Base-by-base conservation (phyloP, 2,888 invertebrate genomes). In the Meliscaeva auricollis region DNA sequence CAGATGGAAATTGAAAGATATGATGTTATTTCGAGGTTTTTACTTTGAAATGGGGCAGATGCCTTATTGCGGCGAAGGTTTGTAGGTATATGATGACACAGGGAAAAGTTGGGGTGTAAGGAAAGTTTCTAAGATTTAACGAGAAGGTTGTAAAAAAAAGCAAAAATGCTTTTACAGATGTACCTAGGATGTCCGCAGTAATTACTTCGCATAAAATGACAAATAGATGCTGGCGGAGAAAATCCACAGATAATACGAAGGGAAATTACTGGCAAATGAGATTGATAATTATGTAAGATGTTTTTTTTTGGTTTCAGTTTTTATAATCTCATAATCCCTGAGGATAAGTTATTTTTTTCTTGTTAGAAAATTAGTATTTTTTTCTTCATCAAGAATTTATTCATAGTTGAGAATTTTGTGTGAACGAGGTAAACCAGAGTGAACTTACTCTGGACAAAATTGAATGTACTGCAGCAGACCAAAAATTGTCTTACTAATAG, bases 1-100 rank as follows among this genome's bases (percentile, higher is more conserved):
- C 62, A 46, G 66, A 66, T 50, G 66, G 66, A 66, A 50, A 46
- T 50, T 50, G 13, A 22, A 35, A 35, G 35, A 50, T 35, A 50
- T 66, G 3, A 35, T 35, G 50, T 46, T 50, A n/a, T 66, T 50
- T 35, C 0, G 22, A 4, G 50, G 66, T 15, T 50, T 66, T 50
- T 20, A 32, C 13, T n/a, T n/a, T 50, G 35, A 50, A 50, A 50
- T 22, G 20, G 9, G 22, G 35, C 50, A 66, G 66, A 66, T 66
- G 66, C 48, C 22, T 35, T 38, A 11, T 13, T 9, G 38, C 9
- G 13, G 1, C 0, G 35, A 30, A 20, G 8, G 30, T 46, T 11
- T 22, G 22, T 9, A 20, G 4, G 8, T 32, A 15, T 11, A 35
- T 32, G 56, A 32, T n/a, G 17, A 8, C 26, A 30, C 8, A 8